phyloP scores from a whole-genome alignment of 2,888 invertebrate species.

The Trisateles emortualis region DNA sequence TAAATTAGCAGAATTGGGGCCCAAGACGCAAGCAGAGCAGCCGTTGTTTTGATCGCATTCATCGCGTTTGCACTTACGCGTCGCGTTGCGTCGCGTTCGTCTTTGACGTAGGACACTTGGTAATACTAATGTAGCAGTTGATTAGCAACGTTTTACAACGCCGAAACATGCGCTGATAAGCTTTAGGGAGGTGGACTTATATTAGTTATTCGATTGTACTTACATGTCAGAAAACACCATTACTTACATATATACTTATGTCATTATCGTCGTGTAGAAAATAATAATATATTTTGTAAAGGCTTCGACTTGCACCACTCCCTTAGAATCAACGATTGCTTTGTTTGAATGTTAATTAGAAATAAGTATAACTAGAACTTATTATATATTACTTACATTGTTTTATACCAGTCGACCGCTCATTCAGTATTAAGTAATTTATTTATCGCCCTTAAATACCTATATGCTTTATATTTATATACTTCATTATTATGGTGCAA shows the following conservation, averaged over 20 bases:
- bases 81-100: too few species aligned
- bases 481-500: conserved; percentile 32
- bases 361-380: conserved; percentile 12
- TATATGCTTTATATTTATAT: conserved; percentile 23
- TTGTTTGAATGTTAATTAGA: conserved; percentile 2
- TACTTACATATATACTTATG: conserved; percentile 7
- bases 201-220: not conserved
- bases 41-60: too few species aligned
- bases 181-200: not conserved
- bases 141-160: too few species aligned
- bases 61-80: too few species aligned
- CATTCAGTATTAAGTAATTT: conserved; percentile 37
- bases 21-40: too few species aligned
- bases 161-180: too few species aligned
- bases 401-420: conserved; percentile 17
- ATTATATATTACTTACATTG: conserved; percentile 10
- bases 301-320: conserved; percentile 46
- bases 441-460: conserved; percentile 14
- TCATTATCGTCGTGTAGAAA: conserved; percentile 4
- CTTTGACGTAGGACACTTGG: too few species aligned
- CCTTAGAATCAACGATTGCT: conserved; percentile 8
- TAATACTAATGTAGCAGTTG: too few species aligned
- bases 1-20: too few species aligned
- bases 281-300: conserved; percentile 10
- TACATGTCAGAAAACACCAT: conserved; percentile 9